Percentiles rank a stretch among this genome's conserved stretches.
Evolutionary conservation across 2,113 vertebrate genomes (phyloP).

Genomic region (Holacanthus passer): DNA sequence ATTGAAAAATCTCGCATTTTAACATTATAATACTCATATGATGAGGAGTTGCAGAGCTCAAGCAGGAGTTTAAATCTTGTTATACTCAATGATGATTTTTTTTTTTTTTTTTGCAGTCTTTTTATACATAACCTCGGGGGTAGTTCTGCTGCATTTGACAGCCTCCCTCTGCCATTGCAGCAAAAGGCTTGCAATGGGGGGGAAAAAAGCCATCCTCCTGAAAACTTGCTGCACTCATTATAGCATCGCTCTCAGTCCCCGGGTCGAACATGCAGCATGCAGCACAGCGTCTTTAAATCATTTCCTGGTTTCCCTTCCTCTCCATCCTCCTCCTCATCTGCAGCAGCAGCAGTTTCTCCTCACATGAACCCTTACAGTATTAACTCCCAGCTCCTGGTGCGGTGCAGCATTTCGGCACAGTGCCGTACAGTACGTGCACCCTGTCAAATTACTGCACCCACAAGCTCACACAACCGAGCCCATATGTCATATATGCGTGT

Average conservation of each 20-base stretch:
- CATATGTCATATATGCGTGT: neutral
- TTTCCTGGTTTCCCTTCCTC: slow-evolving; percentile 50
- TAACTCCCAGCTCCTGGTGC: slow-evolving; percentile 41
- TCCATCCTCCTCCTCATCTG: slow-evolving; percentile 16
- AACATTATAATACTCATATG: neutral
- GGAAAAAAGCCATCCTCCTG: neutral
- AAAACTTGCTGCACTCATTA: slow-evolving; percentile 61
- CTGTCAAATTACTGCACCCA: slow-evolving; percentile 10
- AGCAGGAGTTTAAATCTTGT: neutral
- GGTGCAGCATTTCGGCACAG: slow-evolving; percentile 44
- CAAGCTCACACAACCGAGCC: neutral
- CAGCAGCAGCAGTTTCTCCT: slow-evolving; percentile 53
- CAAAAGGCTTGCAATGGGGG: too few species aligned
- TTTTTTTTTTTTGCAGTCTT: neutral
- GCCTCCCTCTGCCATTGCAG: slow-evolving; percentile 34
- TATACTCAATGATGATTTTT: neutral
- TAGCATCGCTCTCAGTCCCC: slow-evolving; percentile 9
- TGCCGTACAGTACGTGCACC: slow-evolving; percentile 20
- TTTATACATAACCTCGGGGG: neutral
- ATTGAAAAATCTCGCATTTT: neutral
- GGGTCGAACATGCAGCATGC: slow-evolving; percentile 37
- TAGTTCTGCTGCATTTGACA: slow-evolving; percentile 50
- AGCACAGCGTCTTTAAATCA: slow-evolving; percentile 38
- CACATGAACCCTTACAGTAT: slow-evolving; percentile 59
- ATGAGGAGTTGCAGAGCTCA: neutral